These are phyloP conservation scores for Zophobas morio DNA, from an alignment of 1,140 invertebrate species.

Conservation along the genomic window DNA sequence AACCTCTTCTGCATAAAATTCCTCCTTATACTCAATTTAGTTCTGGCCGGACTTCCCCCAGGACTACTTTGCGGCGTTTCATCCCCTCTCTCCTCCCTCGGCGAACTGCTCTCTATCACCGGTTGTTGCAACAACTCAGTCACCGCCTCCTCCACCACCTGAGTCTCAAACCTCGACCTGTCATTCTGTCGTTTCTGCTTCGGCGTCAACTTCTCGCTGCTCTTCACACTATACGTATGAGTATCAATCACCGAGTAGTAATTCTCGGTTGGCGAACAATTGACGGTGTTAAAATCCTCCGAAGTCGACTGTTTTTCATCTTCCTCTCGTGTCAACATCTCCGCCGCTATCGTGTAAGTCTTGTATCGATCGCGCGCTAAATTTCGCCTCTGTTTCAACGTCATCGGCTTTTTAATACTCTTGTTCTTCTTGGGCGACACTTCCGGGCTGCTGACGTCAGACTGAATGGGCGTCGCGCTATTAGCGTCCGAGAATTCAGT, in stretches of 20 bases:
- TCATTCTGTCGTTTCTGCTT: constrained; percentile 80
- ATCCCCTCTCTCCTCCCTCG: background rate
- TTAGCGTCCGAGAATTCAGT: constrained; percentile 65
- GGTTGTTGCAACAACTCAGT: constrained; percentile 49
- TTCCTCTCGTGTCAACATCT: constrained; percentile 67
- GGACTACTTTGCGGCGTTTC: background rate
- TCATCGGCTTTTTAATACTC: constrained; percentile 71
- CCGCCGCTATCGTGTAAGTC: constrained; percentile 83
- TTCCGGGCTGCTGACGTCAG: constrained; percentile 78
- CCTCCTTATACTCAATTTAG: constrained; percentile 64
- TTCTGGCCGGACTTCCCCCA: constrained; percentile 51
- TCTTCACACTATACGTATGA: constrained; percentile 47
- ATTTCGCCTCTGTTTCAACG: constrained; percentile 82
- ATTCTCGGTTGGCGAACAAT: constrained; percentile 3
- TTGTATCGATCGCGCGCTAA: constrained; percentile 82
- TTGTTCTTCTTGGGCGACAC: constrained; percentile 78
- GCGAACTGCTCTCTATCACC: constrained; percentile 11
- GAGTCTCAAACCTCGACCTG: constrained; percentile 79
- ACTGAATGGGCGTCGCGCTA: constrained; percentile 70
- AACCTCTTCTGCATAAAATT: constrained; percentile 72
- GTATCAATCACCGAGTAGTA: constrained; percentile 29
- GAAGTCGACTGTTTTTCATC: constrained; percentile 67
- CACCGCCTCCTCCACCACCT: constrained; percentile 71
- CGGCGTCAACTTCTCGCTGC: constrained; percentile 70
- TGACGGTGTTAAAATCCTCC: constrained; percentile 66